A percentile compares a stretch with the other conserved stretches of the same genome.
Evolutionary conservation across 2,888 invertebrate genomes (phyloP).

Genomic region (Crossocerus cetratus): DNA sequence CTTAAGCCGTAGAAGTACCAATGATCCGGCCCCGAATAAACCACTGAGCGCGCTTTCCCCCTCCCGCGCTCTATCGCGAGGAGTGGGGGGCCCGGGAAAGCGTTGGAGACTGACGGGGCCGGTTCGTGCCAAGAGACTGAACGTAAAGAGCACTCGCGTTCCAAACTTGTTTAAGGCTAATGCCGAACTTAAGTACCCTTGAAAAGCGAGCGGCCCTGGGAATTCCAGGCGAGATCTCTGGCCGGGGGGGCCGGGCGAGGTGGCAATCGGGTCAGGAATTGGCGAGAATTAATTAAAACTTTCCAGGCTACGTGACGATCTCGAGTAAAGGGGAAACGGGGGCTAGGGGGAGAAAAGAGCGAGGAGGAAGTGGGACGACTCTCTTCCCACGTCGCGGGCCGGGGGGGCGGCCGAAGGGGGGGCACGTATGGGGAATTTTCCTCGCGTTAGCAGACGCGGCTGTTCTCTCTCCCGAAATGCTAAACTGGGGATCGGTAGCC

Average conservation of each 20-base stretch:
- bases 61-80: too few species aligned
- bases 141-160: conserved; percentile 40
- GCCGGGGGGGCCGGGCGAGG: not conserved
- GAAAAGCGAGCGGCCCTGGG: too few species aligned
- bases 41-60: too few species aligned
- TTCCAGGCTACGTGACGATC: not conserved
- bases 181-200: conserved; percentile 10
- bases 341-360: not conserved
- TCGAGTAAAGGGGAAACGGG: not conserved
- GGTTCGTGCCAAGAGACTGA: conserved; percentile 58
- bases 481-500: too few species aligned
- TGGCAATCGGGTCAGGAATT: not conserved
- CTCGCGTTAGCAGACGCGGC: not conserved
- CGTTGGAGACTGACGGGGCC: conserved; percentile 56
- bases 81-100: too few species aligned
- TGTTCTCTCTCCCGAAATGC: not conserved
- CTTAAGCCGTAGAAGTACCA: too few species aligned
- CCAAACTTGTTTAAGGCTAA: conserved; percentile 53
- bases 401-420: too few species aligned
- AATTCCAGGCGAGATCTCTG: not conserved
- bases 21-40: too few species aligned
- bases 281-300: not conserved
- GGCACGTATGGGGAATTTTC: not conserved
- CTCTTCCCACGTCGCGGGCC: too few species aligned
- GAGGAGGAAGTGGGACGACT: not conserved